phyloP scores from a whole-genome alignment of 2,113 vertebrate genomes.

The Odocoileus virginianus region DNA sequence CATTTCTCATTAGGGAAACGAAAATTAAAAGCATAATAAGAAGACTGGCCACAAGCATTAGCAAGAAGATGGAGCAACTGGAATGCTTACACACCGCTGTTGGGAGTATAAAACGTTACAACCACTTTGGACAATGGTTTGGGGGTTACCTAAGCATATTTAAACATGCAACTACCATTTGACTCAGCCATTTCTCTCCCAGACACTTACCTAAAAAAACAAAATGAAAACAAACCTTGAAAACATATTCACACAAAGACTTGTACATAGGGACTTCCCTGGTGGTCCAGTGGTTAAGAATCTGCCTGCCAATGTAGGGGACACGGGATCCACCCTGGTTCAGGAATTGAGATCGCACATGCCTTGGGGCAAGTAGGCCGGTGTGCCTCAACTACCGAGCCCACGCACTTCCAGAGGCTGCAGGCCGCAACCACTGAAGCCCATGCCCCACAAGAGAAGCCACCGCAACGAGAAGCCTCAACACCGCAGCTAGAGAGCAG shows the following conservation, averaged over 20 bases:
- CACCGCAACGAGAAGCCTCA: neutral
- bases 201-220: neutral
- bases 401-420: neutral
- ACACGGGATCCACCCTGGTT: neutral
- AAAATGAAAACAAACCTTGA: neutral
- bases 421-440: neutral
- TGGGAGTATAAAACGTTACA: neutral
- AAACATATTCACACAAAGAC: neutral
- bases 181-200: neutral
- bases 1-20: no score
- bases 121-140: neutral
- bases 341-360: neutral
- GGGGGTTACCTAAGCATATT: neutral
- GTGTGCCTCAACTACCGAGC: neutral
- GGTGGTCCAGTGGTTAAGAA: neutral
- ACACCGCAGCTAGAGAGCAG: neutral
- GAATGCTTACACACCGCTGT: neutral
- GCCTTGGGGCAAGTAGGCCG: neutral
- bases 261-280: neutral
- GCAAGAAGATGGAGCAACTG: neutral
- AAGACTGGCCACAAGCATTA: neutral
- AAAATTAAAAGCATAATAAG: neutral
- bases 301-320: neutral
- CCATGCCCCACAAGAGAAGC: neutral
- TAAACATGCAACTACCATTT: neutral